Conservation (phyloP, 1,140 invertebrate species). For the Aphis gossypii region DNA sequence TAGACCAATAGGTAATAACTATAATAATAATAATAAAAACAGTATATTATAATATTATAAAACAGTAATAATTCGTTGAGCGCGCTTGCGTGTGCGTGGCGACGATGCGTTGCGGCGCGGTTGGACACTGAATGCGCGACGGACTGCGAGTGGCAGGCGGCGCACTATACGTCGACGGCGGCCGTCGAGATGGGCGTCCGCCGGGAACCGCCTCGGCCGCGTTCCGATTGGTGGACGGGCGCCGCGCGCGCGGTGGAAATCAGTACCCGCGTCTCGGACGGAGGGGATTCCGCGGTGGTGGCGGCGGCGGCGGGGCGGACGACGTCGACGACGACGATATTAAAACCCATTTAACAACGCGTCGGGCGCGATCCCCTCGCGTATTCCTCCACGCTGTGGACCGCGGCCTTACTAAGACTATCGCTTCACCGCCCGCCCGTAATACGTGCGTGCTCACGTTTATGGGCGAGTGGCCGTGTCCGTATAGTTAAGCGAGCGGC, state of each 20-base stretch:
- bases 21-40: not conserved
- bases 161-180: not conserved
- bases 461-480: not conserved
- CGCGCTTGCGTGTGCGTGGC: not conserved
- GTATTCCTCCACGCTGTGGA: not conserved
- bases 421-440: not conserved
- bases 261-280: slow-evolving; percentile 31
- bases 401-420: not conserved
- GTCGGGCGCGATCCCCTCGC: slow-evolving; percentile 6
- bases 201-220: slow-evolving; percentile 41
- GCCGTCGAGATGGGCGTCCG: slow-evolving; percentile 40
- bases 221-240: slow-evolving; percentile 17
- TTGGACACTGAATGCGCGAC: slow-evolving; percentile 37
- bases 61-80: not conserved
- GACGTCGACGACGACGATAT: slow-evolving; percentile 12
- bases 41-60: not conserved
- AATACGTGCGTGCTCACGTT: not conserved
- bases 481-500: not conserved
- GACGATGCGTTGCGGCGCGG: not conserved
- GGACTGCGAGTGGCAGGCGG: slow-evolving; percentile 52
- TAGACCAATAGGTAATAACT: not conserved
- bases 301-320: not conserved
- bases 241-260: slow-evolving; percentile 9
- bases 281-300: not conserved
- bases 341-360: slow-evolving; percentile 55